A percentile compares a stretch with the other conserved stretches of the same genome.
These are phyloP conservation scores for Hetaerina americana DNA, from an alignment of 1,140 invertebrate species.

Conservation along the genomic window DNA sequence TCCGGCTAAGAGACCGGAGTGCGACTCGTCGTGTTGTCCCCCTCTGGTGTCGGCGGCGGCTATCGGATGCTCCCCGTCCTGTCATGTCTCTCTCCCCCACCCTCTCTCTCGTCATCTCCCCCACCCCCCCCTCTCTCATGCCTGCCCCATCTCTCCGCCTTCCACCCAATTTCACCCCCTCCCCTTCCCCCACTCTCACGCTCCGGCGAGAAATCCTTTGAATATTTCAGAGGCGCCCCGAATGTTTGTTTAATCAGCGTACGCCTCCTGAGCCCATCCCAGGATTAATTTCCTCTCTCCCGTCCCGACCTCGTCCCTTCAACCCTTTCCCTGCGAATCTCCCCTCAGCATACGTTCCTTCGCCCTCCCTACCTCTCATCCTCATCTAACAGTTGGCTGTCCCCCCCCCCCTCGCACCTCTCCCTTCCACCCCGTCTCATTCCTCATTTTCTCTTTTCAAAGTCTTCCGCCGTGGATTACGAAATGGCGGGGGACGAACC, in stretches of 20 bases:
- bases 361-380: neutral
- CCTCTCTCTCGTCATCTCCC: neutral
- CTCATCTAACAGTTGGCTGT: neutral
- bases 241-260: neutral
- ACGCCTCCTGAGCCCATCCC: neutral
- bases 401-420: neutral
- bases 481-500: too few species aligned
- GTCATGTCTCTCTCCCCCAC: neutral
- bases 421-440: neutral
- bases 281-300: neutral
- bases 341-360: neutral
- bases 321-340: neutral
- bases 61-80: neutral
- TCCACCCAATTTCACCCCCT: neutral
- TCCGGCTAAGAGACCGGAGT: too few species aligned
- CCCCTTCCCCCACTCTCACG: neutral
- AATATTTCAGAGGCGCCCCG: neutral
- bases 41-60: too few species aligned
- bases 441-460: neutral
- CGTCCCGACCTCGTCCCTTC: too few species aligned
- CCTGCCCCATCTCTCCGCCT: neutral
- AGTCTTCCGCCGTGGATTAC: too few species aligned
- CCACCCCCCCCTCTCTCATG: neutral
- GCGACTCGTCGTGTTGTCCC: too few species aligned
- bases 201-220: neutral